A percentile compares a stretch with the other conserved stretches of the same genome.
Evolutionary conservation across 23 tunicate genomes (phyloP).

Genomic region (Trididemnum nubilum): DNA sequence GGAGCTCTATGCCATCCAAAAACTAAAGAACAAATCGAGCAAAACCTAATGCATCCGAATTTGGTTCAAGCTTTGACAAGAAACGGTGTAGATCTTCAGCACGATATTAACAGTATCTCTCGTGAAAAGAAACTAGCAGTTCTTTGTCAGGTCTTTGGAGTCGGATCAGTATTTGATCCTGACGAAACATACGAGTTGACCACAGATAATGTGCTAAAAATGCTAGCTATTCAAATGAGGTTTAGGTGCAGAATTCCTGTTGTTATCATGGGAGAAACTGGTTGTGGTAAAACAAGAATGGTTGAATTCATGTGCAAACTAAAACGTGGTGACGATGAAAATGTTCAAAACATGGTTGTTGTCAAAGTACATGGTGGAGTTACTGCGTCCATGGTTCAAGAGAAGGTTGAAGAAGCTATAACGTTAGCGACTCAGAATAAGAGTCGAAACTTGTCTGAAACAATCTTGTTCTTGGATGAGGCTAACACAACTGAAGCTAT

Average conservation of each 20-base stretch:
- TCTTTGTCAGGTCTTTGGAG: slow-evolving; percentile 43
- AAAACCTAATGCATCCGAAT: slow-evolving; percentile 4
- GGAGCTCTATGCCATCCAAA: slow-evolving; percentile 47
- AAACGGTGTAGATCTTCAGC: slow-evolving; percentile 14
- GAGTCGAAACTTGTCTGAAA: not conserved
- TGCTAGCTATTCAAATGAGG: slow-evolving; percentile 71
- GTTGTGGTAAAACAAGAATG: slow-evolving; percentile 82
- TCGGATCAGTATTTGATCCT: slow-evolving; percentile 36
- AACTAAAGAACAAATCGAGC: slow-evolving; percentile 8
- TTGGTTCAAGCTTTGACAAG: slow-evolving; percentile 31
- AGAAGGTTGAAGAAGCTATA: slow-evolving; percentile 21
- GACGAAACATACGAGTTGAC: slow-evolving; percentile 68
- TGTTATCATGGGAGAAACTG: slow-evolving; percentile 72
- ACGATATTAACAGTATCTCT: slow-evolving; percentile 30
- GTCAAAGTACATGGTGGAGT: slow-evolving; percentile 70
- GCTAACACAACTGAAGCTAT: slow-evolving; percentile 76
- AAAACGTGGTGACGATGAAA: not conserved
- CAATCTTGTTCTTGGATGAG: slow-evolving; percentile 54
- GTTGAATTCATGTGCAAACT: slow-evolving; percentile 66
- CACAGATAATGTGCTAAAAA: slow-evolving; percentile 68
- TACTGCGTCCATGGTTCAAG: slow-evolving; percentile 32
- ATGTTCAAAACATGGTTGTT: slow-evolving; percentile 35
- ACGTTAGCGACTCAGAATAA: slow-evolving; percentile 28
- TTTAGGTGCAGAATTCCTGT: slow-evolving; percentile 70
- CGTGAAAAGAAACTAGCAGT: slow-evolving; percentile 36